Evolutionary conservation across 2,113 vertebrate species (phyloP).

Genomic region (Eidolon helvum): DNA sequence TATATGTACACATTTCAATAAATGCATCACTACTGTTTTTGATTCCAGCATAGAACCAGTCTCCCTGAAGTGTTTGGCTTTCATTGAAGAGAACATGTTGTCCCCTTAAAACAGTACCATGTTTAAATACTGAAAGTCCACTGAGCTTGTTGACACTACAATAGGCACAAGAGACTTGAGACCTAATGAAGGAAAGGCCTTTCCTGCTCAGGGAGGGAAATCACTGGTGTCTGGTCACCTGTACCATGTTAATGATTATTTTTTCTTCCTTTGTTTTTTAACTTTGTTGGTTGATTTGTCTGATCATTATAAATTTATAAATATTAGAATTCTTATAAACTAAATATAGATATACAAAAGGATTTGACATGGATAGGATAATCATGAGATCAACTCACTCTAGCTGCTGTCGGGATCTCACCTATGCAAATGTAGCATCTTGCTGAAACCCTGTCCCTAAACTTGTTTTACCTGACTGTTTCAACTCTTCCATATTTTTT

Average conservation of each 20-base stretch:
- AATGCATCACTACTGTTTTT: not conserved
- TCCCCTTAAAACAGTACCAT: not conserved
- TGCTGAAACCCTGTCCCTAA: not conserved
- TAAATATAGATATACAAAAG: not conserved
- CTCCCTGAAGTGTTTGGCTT: not conserved
- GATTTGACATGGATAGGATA: not conserved
- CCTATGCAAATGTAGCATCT: not conserved
- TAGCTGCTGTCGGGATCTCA: not conserved
- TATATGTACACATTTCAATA: not conserved
- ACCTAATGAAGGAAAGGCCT: not conserved
- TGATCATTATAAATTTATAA: not conserved
- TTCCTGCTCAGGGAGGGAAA: not conserved
- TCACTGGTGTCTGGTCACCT: not conserved
- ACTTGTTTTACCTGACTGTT: not conserved
- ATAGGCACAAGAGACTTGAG: not conserved
- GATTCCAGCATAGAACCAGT: not conserved
- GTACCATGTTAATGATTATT: not conserved
- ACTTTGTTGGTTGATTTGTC: not conserved
- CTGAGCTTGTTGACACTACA: not conserved
- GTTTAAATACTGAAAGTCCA: not conserved
- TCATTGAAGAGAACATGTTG: not conserved
- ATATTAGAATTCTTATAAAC: not conserved
- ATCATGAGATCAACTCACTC: not conserved
- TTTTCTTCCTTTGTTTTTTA: not conserved
- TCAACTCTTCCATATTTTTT: not conserved